Conservation (phyloP, 2,797 vertebrate genomes). For the Buphagus erythrorhynchus region DNA sequence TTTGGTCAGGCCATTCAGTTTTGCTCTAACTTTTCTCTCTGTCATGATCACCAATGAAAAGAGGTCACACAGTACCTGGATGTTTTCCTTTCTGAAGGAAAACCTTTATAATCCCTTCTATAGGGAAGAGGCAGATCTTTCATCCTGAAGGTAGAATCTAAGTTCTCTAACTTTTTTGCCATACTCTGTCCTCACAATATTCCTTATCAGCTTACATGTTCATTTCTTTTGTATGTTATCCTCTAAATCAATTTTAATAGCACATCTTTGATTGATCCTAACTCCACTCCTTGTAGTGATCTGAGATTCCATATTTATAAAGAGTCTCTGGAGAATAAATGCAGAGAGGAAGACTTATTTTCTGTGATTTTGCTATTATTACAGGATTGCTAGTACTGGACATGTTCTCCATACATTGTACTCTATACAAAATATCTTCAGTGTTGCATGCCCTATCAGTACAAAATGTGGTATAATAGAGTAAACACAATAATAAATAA, state of each 20-base stretch:
- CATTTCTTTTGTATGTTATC: neutral
- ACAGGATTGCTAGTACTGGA: neutral
- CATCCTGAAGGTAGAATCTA: neutral
- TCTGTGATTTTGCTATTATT: neutral
- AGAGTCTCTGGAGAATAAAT: neutral
- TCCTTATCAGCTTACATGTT: neutral
- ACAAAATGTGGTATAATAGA: neutral
- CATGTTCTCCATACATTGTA: neutral
- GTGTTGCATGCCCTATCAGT: neutral
- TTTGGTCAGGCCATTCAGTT: neutral
- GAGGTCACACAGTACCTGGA: neutral
- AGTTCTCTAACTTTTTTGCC: neutral
- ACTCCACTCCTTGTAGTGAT: neutral
- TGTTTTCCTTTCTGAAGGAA: neutral
- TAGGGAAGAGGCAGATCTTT: neutral
- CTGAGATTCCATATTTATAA: neutral
- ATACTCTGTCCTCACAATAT: neutral
- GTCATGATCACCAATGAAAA: accelerated
- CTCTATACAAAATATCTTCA: neutral
- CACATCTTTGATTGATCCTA: neutral
- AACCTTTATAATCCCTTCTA: neutral
- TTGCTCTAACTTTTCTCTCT: neutral
- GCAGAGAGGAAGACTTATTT: neutral
- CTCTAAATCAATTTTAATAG: neutral
- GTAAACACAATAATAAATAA: neutral